Percentiles rank a stretch among this genome's conserved stretches.
Conservation (phyloP, 2,113 vertebrate species). For the Vidua chalybeata region DNA sequence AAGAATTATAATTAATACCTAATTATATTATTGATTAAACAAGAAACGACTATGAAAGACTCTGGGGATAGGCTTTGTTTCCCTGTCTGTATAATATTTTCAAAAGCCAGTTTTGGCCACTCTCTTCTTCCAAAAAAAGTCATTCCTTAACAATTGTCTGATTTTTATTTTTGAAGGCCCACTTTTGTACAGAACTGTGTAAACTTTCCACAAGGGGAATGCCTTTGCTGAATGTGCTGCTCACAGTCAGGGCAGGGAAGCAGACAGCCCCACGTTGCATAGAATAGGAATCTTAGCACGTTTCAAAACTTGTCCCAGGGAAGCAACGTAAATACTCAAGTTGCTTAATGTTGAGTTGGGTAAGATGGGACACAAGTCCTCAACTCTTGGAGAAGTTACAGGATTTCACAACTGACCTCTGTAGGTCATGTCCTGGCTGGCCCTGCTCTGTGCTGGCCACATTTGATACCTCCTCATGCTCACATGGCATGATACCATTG, state of each 20-base stretch:
- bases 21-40: background rate
- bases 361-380: background rate
- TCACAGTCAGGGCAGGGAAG: background rate
- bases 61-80: background rate
- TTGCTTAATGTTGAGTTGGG: slow-evolving; percentile 35
- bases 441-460: background rate
- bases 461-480: background rate
- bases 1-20: background rate
- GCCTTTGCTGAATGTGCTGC: background rate
- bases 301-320: background rate
- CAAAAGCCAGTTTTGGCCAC: background rate
- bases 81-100: background rate
- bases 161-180: background rate
- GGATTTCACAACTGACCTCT: slow-evolving; percentile 42
- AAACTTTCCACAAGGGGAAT: accelerated
- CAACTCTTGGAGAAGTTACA: background rate
- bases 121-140: background rate
- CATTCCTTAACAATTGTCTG: background rate
- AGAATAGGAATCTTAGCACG: background rate
- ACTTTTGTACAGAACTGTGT: background rate
- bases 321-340: background rate
- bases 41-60: background rate
- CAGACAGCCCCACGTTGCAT: accelerated
- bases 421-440: background rate
- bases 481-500: accelerated